Conservation (phyloP, 2,888 invertebrate species). For the Apamea sordens region DNA sequence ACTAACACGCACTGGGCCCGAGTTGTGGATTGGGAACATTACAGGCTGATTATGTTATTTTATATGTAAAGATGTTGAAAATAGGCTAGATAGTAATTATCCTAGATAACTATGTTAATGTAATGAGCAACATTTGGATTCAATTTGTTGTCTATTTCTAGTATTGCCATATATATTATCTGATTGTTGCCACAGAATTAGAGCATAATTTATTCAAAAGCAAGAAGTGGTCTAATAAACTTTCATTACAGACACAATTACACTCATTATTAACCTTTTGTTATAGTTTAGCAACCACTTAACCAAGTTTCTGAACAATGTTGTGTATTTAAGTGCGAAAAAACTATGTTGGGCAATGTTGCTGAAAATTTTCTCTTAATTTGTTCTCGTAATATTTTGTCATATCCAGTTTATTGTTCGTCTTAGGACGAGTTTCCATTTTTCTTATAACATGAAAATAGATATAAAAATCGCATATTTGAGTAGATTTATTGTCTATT, state of each 20-base stretch:
- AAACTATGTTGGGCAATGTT: conserved; percentile 33
- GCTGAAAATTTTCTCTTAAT: conserved; percentile 16
- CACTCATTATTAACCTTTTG: conserved; percentile 46
- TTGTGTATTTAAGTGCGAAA: conserved; percentile 32
- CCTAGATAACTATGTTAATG: conserved; percentile 29
- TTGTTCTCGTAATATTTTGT: conserved; percentile 28
- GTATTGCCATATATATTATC: conserved; percentile 38
- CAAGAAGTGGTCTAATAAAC: conserved; percentile 49
- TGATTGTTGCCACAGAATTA: conserved; percentile 37
- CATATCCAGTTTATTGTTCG: not conserved
- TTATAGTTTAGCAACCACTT: conserved; percentile 46
- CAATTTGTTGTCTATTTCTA: conserved; percentile 37
- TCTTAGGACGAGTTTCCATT: not conserved
- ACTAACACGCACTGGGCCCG: not conserved
- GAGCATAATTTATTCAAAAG: conserved; percentile 36
- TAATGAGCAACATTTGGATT: conserved; percentile 36
- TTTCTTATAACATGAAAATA: not conserved
- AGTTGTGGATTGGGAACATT: not conserved
- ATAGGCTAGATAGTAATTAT: not conserved
- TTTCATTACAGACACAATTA: conserved; percentile 49
- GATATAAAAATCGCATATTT: not conserved
- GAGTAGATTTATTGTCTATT: not conserved
- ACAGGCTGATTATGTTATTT: not conserved
- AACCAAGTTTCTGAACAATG: conserved; percentile 33
- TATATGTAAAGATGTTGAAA: conserved; percentile 11